Conservation (phyloP, 1,140 invertebrate species). For the Goniozus legneri region DNA sequence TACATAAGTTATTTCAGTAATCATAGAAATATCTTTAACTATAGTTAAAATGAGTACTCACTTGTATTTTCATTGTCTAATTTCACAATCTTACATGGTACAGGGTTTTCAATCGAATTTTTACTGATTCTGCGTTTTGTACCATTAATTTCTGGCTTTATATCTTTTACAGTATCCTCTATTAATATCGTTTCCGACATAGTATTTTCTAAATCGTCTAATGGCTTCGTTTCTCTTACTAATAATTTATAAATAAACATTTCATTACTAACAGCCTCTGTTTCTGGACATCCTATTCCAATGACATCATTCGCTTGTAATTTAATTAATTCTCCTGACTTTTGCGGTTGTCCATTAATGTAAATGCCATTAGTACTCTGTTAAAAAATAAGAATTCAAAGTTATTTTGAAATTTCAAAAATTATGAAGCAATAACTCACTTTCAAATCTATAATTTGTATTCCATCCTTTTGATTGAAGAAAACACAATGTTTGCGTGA, state of each 20-base stretch:
- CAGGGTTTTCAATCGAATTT: neutral
- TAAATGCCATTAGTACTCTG: constrained; percentile 35
- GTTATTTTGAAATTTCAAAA: neutral
- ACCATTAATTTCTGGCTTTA: no score
- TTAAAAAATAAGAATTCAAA: constrained; percentile 1
- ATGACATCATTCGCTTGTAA: constrained; percentile 25
- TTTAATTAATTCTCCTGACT: constrained; percentile 4
- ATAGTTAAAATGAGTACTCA: no score
- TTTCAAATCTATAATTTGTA: constrained; percentile 26
- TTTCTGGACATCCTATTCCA: constrained; percentile 26
- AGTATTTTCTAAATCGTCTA: neutral
- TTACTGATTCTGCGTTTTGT: neutral
- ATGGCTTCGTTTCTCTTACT: constrained; percentile 1
- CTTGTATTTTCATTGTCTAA: no score
- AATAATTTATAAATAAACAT: constrained; percentile 23
- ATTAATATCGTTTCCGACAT: constrained; percentile 2
- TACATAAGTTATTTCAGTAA: no score
- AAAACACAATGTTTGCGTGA: constrained; percentile 37
- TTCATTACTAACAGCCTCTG: neutral
- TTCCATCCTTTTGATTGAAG: constrained; percentile 6
- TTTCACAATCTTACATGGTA: neutral
- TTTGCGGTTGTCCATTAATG: constrained; percentile 19
- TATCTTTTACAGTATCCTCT: neutral
- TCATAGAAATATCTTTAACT: no score
- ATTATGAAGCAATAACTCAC: constrained; percentile 15